phyloP scores from a whole-genome alignment of 2,888 invertebrate genomes.

The Pristionchus entomophagus region DNA sequence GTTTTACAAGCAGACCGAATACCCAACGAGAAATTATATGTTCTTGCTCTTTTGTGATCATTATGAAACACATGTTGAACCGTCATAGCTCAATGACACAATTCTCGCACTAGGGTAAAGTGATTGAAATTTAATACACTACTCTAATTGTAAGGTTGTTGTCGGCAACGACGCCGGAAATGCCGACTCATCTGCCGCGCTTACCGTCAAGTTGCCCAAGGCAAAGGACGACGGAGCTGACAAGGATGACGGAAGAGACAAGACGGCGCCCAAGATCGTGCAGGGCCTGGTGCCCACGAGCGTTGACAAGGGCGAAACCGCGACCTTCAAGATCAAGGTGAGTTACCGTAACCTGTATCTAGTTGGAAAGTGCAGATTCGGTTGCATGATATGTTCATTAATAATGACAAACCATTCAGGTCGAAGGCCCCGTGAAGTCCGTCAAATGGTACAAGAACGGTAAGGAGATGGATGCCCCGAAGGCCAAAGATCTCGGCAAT shows the following conservation, averaged over 20 bases:
- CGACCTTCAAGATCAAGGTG: constrained; percentile 80
- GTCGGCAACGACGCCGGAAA: constrained; percentile 74
- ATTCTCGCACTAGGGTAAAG: too few species aligned
- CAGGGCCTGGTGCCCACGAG: constrained; percentile 82
- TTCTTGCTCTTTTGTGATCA: too few species aligned
- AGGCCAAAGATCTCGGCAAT: constrained; percentile 64
- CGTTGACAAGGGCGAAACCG: constrained; percentile 87
- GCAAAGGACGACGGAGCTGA: constrained; percentile 50
- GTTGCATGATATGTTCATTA: too few species aligned
- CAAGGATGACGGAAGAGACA: constrained; percentile 81
- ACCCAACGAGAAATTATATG: too few species aligned
- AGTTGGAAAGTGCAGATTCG: too few species aligned
- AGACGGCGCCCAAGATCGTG: constrained; percentile 79
- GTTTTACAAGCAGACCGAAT: too few species aligned
- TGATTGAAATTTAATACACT: too few species aligned
- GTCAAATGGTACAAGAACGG: constrained; percentile 84
- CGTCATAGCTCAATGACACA: too few species aligned
- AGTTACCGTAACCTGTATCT: too few species aligned
- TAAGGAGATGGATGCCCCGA: constrained; percentile 70
- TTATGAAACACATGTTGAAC: too few species aligned
- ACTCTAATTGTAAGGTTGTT: constrained; percentile 29
- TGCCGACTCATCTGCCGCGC: constrained; percentile 69
- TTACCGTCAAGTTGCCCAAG: constrained; percentile 60
- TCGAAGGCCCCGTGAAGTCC: constrained; percentile 78
- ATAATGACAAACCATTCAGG: background rate